Conservation (phyloP, 2,113 vertebrate genomes). For the Dipodomys stephensi region DNA sequence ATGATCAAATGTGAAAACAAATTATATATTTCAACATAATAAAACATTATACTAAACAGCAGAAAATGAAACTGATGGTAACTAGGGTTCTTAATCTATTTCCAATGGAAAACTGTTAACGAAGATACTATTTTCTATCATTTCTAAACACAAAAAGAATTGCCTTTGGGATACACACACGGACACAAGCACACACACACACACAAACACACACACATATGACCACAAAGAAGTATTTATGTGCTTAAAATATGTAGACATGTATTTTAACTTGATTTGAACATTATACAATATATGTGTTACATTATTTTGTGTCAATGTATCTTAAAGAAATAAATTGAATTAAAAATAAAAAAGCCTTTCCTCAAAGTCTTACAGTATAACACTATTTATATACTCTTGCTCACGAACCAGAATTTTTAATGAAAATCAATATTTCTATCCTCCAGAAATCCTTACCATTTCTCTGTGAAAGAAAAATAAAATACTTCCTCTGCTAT, state of each 20-base stretch:
- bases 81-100: not conserved
- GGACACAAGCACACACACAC: no score
- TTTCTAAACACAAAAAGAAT: not conserved
- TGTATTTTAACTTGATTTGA: not conserved
- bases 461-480: not conserved
- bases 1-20: no score
- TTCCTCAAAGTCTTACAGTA: not conserved
- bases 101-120: not conserved
- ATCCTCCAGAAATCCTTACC: not conserved
- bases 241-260: no score
- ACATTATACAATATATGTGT: not conserved
- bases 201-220: no score
- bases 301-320: not conserved
- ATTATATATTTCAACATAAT: no score
- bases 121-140: not conserved
- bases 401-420: not conserved
- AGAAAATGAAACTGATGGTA: not conserved
- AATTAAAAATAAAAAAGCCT: not conserved
- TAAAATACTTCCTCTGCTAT: not conserved
- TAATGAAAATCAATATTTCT: not conserved
- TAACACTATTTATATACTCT: not conserved
- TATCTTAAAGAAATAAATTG: not conserved
- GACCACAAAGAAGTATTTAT: no score
- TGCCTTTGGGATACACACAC: no score
- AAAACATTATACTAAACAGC: not conserved